Percentiles rank a stretch among this genome's conserved stretches.
Conservation (phyloP, 35 echinoderm and acorn worm genomes). For the Lytechinus pictus region DNA sequence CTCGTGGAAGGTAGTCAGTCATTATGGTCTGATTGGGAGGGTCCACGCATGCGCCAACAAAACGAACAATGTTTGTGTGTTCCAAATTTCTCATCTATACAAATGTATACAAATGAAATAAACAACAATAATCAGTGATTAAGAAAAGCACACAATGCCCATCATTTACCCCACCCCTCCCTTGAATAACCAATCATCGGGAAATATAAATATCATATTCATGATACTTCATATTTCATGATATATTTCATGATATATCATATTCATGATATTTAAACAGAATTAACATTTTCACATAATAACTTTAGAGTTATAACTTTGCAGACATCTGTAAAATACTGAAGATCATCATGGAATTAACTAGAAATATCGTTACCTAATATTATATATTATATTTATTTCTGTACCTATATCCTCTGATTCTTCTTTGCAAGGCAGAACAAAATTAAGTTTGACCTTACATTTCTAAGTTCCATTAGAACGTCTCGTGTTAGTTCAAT, state of each 20-base stretch:
- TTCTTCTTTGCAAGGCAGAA: too few species aligned
- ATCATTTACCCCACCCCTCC: too few species aligned
- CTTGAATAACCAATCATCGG: not conserved
- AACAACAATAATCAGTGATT: not conserved
- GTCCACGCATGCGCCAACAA: slow-evolving; percentile 88
- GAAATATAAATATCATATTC: too few species aligned
- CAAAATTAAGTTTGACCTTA: not conserved
- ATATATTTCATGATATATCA: too few species aligned
- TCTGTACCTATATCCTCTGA: too few species aligned
- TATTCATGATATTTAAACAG: too few species aligned
- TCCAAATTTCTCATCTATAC: slow-evolving; percentile 79
- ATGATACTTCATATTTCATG: too few species aligned
- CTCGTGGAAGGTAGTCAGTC: slow-evolving; percentile 80
- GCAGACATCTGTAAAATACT: not conserved
- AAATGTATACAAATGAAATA: not conserved
- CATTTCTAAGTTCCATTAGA: slow-evolving; percentile 46
- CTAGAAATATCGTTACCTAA: too few species aligned
- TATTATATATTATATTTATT: too few species aligned
- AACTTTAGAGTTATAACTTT: not conserved
- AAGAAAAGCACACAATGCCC: not conserved
- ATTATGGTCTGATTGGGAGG: slow-evolving; percentile 62
- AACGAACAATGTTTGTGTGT: slow-evolving; percentile 85
- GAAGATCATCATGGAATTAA: too few species aligned
- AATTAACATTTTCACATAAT: too few species aligned
- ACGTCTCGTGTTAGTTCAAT: slow-evolving; percentile 41